Evolutionary conservation across 2,113 vertebrate genomes (phyloP).

Genomic region (Pogona vitticeps): DNA sequence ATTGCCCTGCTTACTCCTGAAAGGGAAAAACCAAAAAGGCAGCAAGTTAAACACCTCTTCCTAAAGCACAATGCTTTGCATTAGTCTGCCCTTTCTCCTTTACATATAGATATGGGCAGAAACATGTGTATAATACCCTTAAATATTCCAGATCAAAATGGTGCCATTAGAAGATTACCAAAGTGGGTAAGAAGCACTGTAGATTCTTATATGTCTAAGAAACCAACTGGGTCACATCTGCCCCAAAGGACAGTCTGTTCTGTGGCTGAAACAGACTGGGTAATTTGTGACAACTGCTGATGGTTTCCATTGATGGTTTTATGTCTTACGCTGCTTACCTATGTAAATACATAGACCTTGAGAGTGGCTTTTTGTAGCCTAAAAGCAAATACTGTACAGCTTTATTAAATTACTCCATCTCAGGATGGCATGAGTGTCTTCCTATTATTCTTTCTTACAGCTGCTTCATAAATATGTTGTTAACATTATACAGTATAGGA

Average conservation of each 20-base stretch:
- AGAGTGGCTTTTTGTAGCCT: no score
- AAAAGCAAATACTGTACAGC: no score
- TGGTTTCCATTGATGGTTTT: not conserved
- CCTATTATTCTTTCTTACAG: not conserved
- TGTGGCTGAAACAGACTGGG: not conserved
- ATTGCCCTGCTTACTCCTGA: not conserved
- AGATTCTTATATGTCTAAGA: not conserved
- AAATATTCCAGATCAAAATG: no score
- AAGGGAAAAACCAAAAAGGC: not conserved
- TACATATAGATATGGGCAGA: not conserved
- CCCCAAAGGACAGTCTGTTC: not conserved
- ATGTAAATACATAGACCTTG: not conserved
- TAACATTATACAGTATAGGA: not conserved
- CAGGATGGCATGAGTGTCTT: not conserved
- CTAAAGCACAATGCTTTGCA: not conserved
- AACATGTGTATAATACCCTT: not conserved
- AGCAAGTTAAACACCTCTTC: not conserved
- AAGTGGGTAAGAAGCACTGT: not conserved
- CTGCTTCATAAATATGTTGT: not conserved
- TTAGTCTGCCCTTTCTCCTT: not conserved
- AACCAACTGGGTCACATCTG: not conserved
- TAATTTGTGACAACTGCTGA: not conserved
- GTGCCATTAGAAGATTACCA: not conserved
- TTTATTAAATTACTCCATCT: no score
- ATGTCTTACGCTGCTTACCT: not conserved